phyloP scores from a whole-genome alignment of 2,113 vertebrate genomes.

The Pseudorectes ferrugineus region DNA sequence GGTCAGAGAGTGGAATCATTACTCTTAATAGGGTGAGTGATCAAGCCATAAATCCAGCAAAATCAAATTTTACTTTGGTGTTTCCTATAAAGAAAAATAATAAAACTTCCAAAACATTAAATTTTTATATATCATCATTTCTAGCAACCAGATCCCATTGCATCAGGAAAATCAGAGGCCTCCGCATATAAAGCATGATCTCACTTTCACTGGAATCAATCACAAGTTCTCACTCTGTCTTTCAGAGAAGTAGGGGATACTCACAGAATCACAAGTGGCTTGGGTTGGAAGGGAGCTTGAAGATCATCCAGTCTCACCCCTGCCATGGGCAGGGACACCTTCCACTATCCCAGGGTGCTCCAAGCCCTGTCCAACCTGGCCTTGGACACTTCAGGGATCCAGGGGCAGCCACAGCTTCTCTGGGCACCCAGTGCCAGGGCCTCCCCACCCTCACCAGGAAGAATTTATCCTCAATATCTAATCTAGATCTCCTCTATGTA shows the following conservation, averaged over 20 bases:
- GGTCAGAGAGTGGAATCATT: constrained; percentile 29
- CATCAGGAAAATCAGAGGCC: not conserved
- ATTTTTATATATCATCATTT: not conserved
- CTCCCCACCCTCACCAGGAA: not conserved
- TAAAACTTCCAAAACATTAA: not conserved
- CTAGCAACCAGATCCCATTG: not conserved
- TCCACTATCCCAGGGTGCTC: fast-evolving
- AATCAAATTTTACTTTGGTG: constrained; percentile 42
- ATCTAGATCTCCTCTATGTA: not conserved
- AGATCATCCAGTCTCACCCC: not conserved
- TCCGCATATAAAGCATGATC: not conserved
- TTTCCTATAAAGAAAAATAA: not conserved
- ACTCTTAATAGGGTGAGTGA: constrained; percentile 50
- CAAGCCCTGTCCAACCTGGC: fast-evolving
- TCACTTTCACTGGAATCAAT: not conserved
- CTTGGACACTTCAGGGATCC: not conserved
- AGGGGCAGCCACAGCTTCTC: not conserved
- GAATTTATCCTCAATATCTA: not conserved
- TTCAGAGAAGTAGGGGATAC: not conserved
- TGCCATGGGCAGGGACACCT: not conserved
- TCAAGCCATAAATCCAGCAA: constrained; percentile 39
- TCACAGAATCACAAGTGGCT: not conserved
- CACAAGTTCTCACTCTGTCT: not conserved
- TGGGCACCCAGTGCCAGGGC: not conserved
- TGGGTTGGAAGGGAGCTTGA: not conserved